phyloP scores from a whole-genome alignment of 2,113 vertebrate genomes.

The Picathartes gymnocephalus region DNA sequence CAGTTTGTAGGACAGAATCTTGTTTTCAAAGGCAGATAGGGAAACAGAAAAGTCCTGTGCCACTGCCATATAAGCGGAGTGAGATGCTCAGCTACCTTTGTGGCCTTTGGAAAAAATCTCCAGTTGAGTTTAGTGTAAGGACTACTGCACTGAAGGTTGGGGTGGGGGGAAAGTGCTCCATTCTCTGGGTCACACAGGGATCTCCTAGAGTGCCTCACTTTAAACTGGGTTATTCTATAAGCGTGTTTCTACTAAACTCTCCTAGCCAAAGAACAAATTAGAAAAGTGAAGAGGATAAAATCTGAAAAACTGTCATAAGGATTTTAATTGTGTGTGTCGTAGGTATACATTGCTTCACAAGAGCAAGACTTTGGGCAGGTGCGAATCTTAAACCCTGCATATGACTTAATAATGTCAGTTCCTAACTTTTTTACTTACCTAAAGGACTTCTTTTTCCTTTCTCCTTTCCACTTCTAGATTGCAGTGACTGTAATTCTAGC shows the following conservation, averaged over 20 bases:
- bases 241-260: background rate
- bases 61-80: background rate
- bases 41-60: background rate
- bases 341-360: background rate
- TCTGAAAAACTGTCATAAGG: background rate
- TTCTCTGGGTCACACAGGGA: background rate
- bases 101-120: background rate
- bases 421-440: background rate
- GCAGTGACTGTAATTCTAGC: constrained; percentile 34
- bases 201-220: background rate
- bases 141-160: background rate
- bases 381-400: background rate
- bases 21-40: background rate
- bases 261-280: background rate
- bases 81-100: background rate
- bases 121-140: background rate
- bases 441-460: background rate
- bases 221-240: background rate
- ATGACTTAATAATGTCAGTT: background rate
- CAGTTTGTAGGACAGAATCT: background rate
- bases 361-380: background rate
- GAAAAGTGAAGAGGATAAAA: background rate
- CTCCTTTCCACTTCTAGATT: constrained; percentile 28
- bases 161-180: background rate
- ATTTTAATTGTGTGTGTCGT: background rate